phyloP scores from a whole-genome alignment of 1,140 invertebrate genomes.

The Bactericera cockerelli region DNA sequence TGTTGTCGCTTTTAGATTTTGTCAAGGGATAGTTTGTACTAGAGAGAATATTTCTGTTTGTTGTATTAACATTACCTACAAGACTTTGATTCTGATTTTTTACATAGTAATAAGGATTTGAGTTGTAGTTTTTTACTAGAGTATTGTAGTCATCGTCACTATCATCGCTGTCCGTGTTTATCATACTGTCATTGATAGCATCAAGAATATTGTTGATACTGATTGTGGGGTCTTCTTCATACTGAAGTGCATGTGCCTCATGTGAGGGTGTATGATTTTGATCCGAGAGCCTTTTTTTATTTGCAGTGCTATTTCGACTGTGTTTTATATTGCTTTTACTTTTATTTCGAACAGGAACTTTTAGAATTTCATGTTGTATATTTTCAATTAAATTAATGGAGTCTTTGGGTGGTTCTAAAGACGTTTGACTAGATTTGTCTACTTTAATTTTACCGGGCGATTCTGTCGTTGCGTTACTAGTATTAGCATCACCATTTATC shows the following conservation, averaged over 20 bases:
- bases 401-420: neutral
- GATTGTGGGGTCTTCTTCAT: neutral
- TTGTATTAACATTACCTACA: neutral
- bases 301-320: too few species aligned
- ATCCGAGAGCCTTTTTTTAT: too few species aligned
- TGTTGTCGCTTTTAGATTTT: slow-evolving; percentile 5
- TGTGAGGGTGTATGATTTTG: too few species aligned
- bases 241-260: too few species aligned
- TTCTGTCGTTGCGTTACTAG: too few species aligned
- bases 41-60: neutral
- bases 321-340: too few species aligned
- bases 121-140: neutral
- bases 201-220: slow-evolving; percentile 4
- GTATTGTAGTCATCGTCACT: neutral
- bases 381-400: too few species aligned
- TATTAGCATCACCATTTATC: too few species aligned
- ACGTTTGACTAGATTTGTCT: slow-evolving; percentile 5
- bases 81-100: neutral
- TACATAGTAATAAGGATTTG: neutral
- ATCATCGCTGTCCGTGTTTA: neutral
- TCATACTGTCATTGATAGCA: neutral
- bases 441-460: neutral
- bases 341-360: too few species aligned
- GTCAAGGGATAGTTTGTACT: neutral
- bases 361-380: too few species aligned